phyloP scores from a whole-genome alignment of 2,797 vertebrate genomes.

The Sebastes kiyomatsui region DNA sequence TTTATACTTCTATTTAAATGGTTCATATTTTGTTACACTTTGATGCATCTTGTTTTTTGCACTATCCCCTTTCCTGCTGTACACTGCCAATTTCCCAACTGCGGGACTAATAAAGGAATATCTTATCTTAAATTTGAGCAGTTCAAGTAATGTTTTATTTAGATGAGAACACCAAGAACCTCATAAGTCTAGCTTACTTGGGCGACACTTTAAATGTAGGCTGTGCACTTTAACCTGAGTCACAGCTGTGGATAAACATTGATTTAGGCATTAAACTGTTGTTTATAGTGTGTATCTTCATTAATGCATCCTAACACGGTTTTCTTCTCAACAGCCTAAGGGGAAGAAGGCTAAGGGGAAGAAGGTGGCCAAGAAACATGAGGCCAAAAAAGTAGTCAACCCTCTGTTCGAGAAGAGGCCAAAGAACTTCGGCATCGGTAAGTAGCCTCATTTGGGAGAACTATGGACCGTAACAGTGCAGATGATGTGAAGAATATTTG shows the following conservation, averaged over 20 bases:
- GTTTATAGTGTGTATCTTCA: no score
- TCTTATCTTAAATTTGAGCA: not conserved
- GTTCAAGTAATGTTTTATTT: not conserved
- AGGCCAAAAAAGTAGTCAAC: slow-evolving; percentile 96
- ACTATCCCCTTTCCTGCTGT: no score
- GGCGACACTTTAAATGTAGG: not conserved
- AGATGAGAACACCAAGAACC: not conserved
- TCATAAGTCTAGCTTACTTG: not conserved
- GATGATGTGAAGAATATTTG: slow-evolving; percentile 86
- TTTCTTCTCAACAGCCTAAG: slow-evolving; percentile 85
- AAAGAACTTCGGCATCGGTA: slow-evolving; percentile 97
- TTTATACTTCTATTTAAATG: no score
- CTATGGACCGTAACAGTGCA: slow-evolving; percentile 55
- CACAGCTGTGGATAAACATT: not conserved
- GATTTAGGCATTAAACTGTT: not conserved
- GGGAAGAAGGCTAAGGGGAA: slow-evolving; percentile 99
- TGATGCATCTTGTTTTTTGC: no score
- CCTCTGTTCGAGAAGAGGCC: slow-evolving; percentile 97
- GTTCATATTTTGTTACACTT: no score
- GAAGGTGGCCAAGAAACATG: slow-evolving; percentile 98
- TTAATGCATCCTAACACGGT: not conserved
- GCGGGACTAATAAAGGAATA: no score
- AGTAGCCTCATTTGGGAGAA: slow-evolving; percentile 55
- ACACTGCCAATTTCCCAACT: no score
- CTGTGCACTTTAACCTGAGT: not conserved